These are phyloP conservation scores for Drosophila rhopaloa DNA, from an alignment of 1,140 invertebrate species.

Conservation along the genomic window DNA sequence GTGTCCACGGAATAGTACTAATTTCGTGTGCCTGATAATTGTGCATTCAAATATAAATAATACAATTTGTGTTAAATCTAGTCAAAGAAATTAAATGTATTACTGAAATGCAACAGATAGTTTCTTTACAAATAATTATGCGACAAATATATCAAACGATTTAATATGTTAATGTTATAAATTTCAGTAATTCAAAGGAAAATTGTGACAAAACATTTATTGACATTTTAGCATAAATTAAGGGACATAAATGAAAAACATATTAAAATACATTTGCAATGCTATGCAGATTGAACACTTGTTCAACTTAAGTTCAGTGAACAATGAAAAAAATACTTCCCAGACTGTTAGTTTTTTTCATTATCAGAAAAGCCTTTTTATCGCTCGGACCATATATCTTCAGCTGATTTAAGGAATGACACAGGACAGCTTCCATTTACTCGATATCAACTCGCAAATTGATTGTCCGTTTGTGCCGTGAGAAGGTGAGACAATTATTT, in stretches of 20 bases:
- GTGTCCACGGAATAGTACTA: background rate
- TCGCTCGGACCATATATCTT: background rate
- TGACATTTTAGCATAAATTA: too few relatives aligned
- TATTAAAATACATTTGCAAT: too few relatives aligned
- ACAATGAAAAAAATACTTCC: too few relatives aligned
- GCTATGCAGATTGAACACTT: background rate
- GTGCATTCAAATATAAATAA: background rate
- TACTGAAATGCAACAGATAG: background rate
- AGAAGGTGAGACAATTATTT: slow-evolving; percentile 57
- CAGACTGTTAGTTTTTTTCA: background rate
- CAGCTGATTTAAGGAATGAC: slow-evolving; percentile 23
- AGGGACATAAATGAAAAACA: too few relatives aligned
- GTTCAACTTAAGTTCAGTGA: background rate
- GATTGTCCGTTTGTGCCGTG: slow-evolving; percentile 33
- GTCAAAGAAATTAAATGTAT: background rate
- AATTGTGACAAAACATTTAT: background rate
- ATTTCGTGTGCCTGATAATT: background rate
- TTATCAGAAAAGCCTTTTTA: background rate
- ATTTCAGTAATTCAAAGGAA: background rate
- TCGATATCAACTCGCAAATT: slow-evolving; percentile 31
- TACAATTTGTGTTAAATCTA: background rate
- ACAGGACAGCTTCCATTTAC: slow-evolving; percentile 16
- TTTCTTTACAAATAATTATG: background rate
- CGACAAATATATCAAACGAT: background rate
- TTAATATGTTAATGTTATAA: background rate